Percentiles rank a stretch among this genome's conserved stretches.
phyloP scores from a whole-genome alignment of 2,888 invertebrate genomes.

The Andrena trimmerana region DNA sequence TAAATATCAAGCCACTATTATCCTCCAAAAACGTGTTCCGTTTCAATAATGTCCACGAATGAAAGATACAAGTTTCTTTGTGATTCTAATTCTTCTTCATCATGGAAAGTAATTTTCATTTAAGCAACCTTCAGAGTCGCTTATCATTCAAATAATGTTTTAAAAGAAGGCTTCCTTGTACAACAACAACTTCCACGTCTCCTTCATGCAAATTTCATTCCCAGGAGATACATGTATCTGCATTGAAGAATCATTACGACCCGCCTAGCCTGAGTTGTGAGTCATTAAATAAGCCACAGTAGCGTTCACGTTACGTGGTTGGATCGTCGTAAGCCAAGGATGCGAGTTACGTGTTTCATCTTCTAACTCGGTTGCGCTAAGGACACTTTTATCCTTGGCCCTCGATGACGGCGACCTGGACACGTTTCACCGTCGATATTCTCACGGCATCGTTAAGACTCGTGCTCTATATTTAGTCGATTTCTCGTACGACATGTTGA shows the following conservation, averaged over 20 bases:
- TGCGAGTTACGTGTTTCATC: slow-evolving; percentile 55
- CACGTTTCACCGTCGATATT: slow-evolving; percentile 73
- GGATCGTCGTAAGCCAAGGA: slow-evolving; percentile 60
- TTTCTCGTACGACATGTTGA: slow-evolving; percentile 39
- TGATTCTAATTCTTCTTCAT: not conserved
- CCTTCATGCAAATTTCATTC: slow-evolving; percentile 15
- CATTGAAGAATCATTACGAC: slow-evolving; percentile 30
- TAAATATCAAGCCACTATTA: not conserved
- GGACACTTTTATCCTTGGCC: slow-evolving; percentile 77
- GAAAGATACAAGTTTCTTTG: not conserved
- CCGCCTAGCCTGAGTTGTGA: slow-evolving; percentile 66
- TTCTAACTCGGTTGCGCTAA: slow-evolving; percentile 45
- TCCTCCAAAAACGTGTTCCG: not conserved
- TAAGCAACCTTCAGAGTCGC: not conserved
- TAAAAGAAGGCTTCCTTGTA: too few relatives aligned
- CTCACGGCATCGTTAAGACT: slow-evolving; percentile 77
- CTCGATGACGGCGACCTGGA: slow-evolving; percentile 77
- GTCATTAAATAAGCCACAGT: slow-evolving; percentile 66
- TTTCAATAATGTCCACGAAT: not conserved
- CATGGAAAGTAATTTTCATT: not conserved
- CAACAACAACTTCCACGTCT: not conserved
- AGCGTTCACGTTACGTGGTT: slow-evolving; percentile 56
- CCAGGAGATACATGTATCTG: not conserved
- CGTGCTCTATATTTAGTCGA: slow-evolving; percentile 52
- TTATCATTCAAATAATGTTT: not conserved